phyloP scores from a whole-genome alignment of 2,888 invertebrate species.

The Drosophila mercatorum region DNA sequence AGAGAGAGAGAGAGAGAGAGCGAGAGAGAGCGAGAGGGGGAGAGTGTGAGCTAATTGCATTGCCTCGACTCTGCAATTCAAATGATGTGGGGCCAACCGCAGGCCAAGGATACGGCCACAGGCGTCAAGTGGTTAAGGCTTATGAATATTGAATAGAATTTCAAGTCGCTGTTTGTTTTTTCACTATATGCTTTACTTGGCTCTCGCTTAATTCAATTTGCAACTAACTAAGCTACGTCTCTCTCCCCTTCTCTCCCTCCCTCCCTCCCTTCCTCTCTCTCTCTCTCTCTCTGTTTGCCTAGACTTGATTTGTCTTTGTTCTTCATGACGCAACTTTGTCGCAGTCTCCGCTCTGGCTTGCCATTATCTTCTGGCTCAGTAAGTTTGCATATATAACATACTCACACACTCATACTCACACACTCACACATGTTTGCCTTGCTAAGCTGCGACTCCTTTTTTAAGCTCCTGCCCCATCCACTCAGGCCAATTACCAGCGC shows the following conservation, averaged over 20 bases:
- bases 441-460: slow-evolving; percentile 11
- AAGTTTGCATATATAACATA: slow-evolving; percentile 43
- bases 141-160: slow-evolving; percentile 13
- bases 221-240: slow-evolving; percentile 37
- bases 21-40: neutral
- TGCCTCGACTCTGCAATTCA: slow-evolving; percentile 11
- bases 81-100: slow-evolving; percentile 17
- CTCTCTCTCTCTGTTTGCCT: slow-evolving; percentile 5
- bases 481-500: slow-evolving; percentile 60
- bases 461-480: neutral
- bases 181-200: too few relatives aligned
- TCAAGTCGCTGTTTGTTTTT: neutral
- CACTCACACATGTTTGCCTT: slow-evolving; percentile 6
- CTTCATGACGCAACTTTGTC: slow-evolving; percentile 54
- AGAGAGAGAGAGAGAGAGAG: neutral
- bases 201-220: slow-evolving; percentile 55
- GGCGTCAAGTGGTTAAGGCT: slow-evolving; percentile 27
- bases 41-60: slow-evolving; percentile 11
- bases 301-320: slow-evolving; percentile 38
- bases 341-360: slow-evolving; percentile 22
- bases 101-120: slow-evolving; percentile 16
- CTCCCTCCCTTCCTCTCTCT: neutral
- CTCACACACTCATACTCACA: neutral
- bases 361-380: slow-evolving; percentile 68
- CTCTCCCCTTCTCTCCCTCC: slow-evolving; percentile 4